Evolutionary conservation across 2,113 vertebrate genomes (phyloP).

Genomic region (Equus quagga): DNA sequence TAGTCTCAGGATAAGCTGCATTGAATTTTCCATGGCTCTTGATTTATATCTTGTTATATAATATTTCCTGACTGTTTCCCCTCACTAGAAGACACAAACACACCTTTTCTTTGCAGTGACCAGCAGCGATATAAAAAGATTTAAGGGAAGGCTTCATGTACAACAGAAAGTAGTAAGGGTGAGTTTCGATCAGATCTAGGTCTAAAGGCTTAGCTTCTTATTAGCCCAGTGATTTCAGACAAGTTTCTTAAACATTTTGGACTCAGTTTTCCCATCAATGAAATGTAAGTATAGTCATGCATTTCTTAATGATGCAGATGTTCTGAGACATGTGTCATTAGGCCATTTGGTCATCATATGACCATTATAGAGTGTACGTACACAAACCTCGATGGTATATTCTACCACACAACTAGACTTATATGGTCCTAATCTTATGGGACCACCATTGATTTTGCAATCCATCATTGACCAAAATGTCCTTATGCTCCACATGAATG

Average conservation of each 20-base stretch:
- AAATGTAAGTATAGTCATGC: neutral
- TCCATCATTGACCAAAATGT: no score
- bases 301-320: no score
- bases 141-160: neutral
- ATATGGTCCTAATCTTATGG: no score
- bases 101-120: neutral
- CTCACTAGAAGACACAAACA: no score
- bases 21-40: neutral
- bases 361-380: no score
- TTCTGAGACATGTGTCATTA: no score
- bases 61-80: neutral
- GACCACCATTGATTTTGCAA: no score
- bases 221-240: neutral
- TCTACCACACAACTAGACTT: no score
- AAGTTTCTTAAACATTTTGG: neutral
- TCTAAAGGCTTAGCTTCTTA: neutral
- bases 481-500: no score
- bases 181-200: rapidly evolving
- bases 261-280: neutral
- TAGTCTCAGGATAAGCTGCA: neutral
- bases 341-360: no score
- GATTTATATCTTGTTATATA: neutral
- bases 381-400: no score
- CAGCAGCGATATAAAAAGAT: neutral
- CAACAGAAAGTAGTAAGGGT: rapidly evolving